Evolutionary conservation across 2,888 invertebrate species (phyloP), one percentile per base, ranked within the genome.

Genomic region (Nomada flava): DNA sequence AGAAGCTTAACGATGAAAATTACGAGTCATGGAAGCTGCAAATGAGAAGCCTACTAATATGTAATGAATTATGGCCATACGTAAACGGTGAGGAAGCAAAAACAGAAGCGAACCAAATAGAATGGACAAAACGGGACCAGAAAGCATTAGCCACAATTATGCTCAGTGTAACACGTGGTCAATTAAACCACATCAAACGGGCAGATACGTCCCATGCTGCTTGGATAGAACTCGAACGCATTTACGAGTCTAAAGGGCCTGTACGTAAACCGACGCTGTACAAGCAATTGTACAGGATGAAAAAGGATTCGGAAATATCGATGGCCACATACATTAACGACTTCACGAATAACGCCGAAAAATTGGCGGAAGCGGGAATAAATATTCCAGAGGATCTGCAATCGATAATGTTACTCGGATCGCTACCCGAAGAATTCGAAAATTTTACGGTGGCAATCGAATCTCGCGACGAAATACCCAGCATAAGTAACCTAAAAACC

Each of bases 111-210:
- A 59, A 59, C 5, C 26, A 20, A 26, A 23, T 11, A 10, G 47
- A 13, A 15, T 69, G 69, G 69, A 10, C 10, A 59, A 59, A 42
- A 18, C 50, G n/a, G 1, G 60, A 70, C 18, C 59, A 47, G 5
- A 70, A 60, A 67, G 79, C 83, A 5, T 64, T 78, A 62, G 70
- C 85, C 4, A 42, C 81, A 50, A 83, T 83, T 79, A n/a, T 64
- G 10, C 13, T 47, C 18, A 18, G 65, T n/a, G 50, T 76, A 2
- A 55, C 78, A 23, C 72, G 57, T 7, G 63, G 47, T 7, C 80
- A 78, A 36, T 1, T 79, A 20, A 50, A 64, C 2, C 57, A 79
- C 20, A 23, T 67, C 1, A 74, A 47, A n/a, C 20, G 29, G n/a
- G 23, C 67, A 2, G 23, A 59, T 18, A 68, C 62, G 20, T 44